phyloP scores from a whole-genome alignment of 92 coral and sea anemone species.

The Porites cylindrica region DNA sequence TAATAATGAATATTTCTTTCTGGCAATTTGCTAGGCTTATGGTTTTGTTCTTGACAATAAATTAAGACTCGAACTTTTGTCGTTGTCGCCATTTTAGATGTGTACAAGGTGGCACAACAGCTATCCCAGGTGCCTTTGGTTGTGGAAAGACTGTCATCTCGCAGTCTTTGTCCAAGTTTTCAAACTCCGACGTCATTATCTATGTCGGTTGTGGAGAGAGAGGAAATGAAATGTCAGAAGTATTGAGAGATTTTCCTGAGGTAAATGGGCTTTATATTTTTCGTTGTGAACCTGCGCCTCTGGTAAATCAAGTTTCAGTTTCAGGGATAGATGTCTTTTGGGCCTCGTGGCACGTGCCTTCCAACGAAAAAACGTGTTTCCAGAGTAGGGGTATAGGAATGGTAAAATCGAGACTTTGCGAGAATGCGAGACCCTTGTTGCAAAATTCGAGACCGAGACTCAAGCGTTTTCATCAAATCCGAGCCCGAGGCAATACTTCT shows the following conservation, averaged over 20 bases:
- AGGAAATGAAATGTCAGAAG: conserved; percentile 99
- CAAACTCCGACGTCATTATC: conserved; percentile 97
- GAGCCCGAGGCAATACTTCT: too few relatives aligned
- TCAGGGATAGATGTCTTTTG: neutral
- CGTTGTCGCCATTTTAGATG: conserved; percentile 57
- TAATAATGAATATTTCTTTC: too few relatives aligned
- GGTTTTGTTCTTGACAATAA: too few relatives aligned
- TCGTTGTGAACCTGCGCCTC: neutral
- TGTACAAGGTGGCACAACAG: conserved; percentile 99
- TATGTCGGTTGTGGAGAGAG: conserved; percentile 99
- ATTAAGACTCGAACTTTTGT: neutral
- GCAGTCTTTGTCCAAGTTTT: conserved; percentile 96
- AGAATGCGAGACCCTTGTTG: too few relatives aligned
- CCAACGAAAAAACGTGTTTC: too few relatives aligned
- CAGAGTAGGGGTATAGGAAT: too few relatives aligned
- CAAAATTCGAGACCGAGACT: too few relatives aligned
- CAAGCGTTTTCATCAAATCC: too few relatives aligned
- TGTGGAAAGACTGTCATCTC: conserved; percentile 99
- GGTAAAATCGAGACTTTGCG: too few relatives aligned
- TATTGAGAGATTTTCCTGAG: conserved; percentile 99
- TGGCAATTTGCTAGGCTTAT: too few relatives aligned
- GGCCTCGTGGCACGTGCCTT: too few relatives aligned
- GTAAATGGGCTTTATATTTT: conserved; percentile 38
- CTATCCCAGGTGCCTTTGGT: conserved; percentile 99
- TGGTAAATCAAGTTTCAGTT: too few relatives aligned